phyloP scores from a whole-genome alignment of 2,113 vertebrate species.

The Oplegnathus fasciatus region DNA sequence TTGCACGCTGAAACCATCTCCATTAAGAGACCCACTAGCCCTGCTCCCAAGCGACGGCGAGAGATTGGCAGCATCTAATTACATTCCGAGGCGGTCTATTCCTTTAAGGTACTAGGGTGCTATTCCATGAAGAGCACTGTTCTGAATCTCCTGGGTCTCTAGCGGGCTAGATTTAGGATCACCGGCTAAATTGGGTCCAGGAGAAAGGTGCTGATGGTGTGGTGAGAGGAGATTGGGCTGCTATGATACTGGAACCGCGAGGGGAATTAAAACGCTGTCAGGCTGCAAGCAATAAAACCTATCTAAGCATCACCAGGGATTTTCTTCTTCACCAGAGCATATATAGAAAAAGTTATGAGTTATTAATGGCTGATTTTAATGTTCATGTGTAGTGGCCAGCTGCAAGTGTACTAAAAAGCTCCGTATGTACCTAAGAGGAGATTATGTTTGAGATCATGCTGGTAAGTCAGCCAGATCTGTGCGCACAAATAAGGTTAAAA shows the following conservation, averaged over 20 bases:
- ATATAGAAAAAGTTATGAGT: constrained; percentile 49
- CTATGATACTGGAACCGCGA: constrained; percentile 70
- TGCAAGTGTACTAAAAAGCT: constrained; percentile 38
- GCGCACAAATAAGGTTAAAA: constrained; percentile 1
- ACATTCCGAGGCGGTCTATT: constrained; percentile 53
- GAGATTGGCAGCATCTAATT: constrained; percentile 81
- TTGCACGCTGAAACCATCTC: constrained; percentile 41
- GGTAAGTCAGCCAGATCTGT: not conserved
- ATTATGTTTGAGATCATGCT: constrained; percentile 23
- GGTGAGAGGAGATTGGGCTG: constrained; percentile 65
- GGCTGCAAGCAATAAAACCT: constrained; percentile 69
- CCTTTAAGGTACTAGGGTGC: constrained; percentile 70
- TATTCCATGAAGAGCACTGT: constrained; percentile 57
- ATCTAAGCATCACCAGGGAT: constrained; percentile 67
- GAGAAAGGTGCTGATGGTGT: constrained; percentile 77
- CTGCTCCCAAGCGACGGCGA: constrained; percentile 46
- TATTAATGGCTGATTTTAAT: constrained; percentile 61
- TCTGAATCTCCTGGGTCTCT: constrained; percentile 55
- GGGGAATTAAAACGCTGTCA: constrained; percentile 79
- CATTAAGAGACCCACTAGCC: constrained; percentile 50
- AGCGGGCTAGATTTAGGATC: constrained; percentile 73
- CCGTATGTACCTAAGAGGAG: constrained; percentile 29
- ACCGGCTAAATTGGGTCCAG: constrained; percentile 72
- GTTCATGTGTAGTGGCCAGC: constrained; percentile 32
- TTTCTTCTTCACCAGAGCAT: constrained; percentile 66